Base-by-base conservation (phyloP, 2,888 invertebrate species). In the Agonum fuliginosum region DNA sequence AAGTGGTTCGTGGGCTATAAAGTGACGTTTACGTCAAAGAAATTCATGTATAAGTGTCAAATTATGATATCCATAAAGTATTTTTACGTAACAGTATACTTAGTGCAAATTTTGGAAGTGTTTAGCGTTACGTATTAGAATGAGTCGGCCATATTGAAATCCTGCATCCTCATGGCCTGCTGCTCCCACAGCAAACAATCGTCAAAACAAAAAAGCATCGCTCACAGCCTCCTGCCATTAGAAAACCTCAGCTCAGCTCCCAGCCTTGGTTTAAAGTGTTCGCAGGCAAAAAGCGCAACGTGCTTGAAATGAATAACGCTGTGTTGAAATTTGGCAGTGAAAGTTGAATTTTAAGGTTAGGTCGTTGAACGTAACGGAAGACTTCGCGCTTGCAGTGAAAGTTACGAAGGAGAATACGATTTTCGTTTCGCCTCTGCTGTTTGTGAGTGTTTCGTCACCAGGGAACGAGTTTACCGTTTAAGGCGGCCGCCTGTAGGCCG, bases 311-410 rank as follows among this genome's bases (percentile, higher is more conserved):
- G 6, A 46, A 46, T 46, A 17, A 46, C 24, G 70, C 27, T 14
- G 27, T 48, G 30, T 77, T 27, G 77, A 77, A 77, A 70, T 77
- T 77, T 77, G 77, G 77, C 77, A 77, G 77, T 77, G 77, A 77
- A 77, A 77, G 77, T 70, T 77, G 54, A 70, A 70, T 58, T 69
- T 77, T 77, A 77, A 77, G 77, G 77, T 77, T 77, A 77, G 77
- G 77, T 77, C 70, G 58, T 77, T 77, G 77, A 69, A 77, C 77
- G 77, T 77, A 77, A 77, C 77, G 77, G 77, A 77, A 77, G 70
- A 58, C 19, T 41, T 27, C 34, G 37, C 30, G 8, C 30, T 43
- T 70, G 70, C 19, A 77, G 77, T 77, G 77, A 77, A 77, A 77
- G 77, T 77, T 70, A 51, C 51, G 22, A 14, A 46, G 6, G 22